phyloP scores from a whole-genome alignment of 37 sponge, comb jelly and placozoan genomes.

The Tethya wilhelma region DNA sequence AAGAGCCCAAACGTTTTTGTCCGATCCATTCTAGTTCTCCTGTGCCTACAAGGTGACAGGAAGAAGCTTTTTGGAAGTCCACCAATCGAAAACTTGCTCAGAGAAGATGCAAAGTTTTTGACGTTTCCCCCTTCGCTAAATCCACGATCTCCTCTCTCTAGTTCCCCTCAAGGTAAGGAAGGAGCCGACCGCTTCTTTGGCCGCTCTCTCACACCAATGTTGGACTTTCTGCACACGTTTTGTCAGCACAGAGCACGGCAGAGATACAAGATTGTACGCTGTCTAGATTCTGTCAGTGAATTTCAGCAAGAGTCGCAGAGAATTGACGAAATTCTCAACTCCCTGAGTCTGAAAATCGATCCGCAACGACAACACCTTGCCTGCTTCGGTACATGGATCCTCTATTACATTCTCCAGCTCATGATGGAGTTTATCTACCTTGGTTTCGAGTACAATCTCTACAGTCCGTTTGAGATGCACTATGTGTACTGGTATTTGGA shows the following conservation, averaged over 20 bases:
- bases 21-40: constrained; percentile 62
- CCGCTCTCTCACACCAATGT: constrained; percentile 17
- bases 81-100: constrained; percentile 47
- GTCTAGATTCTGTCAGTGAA: constrained; percentile 60
- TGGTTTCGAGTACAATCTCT: constrained; percentile 91
- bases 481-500: constrained; percentile 97
- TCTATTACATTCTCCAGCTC: constrained; percentile 67
- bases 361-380: constrained; percentile 68
- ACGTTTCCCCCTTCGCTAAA: constrained; percentile 77
- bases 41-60: constrained; percentile 45
- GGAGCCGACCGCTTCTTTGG: constrained; percentile 53
- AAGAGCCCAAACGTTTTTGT: constrained; percentile 68
- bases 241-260: constrained; percentile 84
- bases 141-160: constrained; percentile 61
- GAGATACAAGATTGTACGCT: constrained; percentile 47
- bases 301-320: constrained; percentile 77
- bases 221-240: constrained; percentile 64
- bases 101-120: constrained; percentile 62
- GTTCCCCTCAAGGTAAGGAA: constrained; percentile 51
- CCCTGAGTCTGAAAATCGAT: constrained; percentile 51
- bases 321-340: constrained; percentile 58
- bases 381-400: constrained; percentile 75
- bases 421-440: constrained; percentile 88
- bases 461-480: constrained; percentile 88
- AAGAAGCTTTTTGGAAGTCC: constrained; percentile 53